phyloP scores from a whole-genome alignment of 2,888 invertebrate species.

The Cheilosia variabilis region DNA sequence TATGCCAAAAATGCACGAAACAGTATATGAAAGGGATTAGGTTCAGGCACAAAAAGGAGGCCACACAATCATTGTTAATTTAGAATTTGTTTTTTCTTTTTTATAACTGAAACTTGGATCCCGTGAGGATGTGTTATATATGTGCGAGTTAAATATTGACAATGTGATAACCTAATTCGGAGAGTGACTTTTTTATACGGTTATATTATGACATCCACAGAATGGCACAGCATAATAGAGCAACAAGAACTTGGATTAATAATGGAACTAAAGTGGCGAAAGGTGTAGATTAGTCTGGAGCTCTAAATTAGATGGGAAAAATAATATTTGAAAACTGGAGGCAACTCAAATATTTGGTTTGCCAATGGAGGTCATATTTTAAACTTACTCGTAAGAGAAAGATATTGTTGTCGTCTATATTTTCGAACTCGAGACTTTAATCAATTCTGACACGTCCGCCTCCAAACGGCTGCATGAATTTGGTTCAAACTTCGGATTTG shows the following conservation, averaged over 20 bases:
- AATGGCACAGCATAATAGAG: conserved; percentile 1
- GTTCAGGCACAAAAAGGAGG: conserved; percentile 36
- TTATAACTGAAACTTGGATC: not conserved
- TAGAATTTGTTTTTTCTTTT: conserved; percentile 16
- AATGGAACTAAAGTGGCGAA: no score
- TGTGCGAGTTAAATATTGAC: conserved; percentile 44
- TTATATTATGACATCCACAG: not conserved
- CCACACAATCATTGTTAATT: conserved; percentile 65
- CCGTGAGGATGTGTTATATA: not conserved
- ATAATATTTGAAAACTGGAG: no score
- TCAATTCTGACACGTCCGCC: no score
- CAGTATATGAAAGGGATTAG: conserved; percentile 26
- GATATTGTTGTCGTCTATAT: no score
- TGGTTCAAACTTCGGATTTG: no score
- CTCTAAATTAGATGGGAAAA: no score
- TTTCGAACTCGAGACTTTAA: no score
- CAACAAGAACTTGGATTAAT: not conserved
- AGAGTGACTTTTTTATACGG: conserved; percentile 2
- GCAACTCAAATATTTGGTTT: no score
- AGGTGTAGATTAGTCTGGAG: no score
- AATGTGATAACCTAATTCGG: conserved; percentile 35
- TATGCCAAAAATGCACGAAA: conserved; percentile 58
- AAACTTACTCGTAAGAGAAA: no score
- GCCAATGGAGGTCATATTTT: no score
- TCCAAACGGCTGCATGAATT: no score